Base-by-base conservation (phyloP, 2,888 invertebrate genomes). In the Muschampia plurimacula region DNA sequence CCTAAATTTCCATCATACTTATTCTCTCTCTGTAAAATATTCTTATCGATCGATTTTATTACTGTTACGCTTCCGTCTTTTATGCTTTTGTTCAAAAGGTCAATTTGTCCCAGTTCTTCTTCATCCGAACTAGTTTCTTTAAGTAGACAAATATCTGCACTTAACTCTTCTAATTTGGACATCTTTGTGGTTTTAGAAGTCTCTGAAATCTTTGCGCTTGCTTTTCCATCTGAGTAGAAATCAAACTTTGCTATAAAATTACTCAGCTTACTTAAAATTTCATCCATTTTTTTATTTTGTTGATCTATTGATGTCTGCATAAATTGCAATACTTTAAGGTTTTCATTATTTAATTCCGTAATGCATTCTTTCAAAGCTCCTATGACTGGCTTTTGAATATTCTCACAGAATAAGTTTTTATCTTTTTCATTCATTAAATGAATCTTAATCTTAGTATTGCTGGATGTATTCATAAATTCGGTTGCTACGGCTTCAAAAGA, bases 361-460 rank as follows among this genome's bases (percentile, higher is more conserved):
- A 93, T 79, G 74, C 88, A 89, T 60, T 92, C 87, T 77, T 81
- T 89, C 6, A 93, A 83, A 22, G 90, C 84, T 15, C 84, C 83
- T 55, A 92, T 74, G n/a, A 93, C 80, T 1, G 93, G 92, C 28
- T 79, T 78, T 78, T 82, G 86, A 74, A 93, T 87, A 75, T 84
- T 89, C 70, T 93, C 89, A 74, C 82, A 86, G 41, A 94, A 84
- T 49, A 82, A 75, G 66, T 84, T 80, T 77, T 89, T 93, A 55
- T 92, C 92, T 74, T 81, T 83, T 13, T 90, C 89, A 69, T 89
- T 90, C 92, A 93, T 93, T 39, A 93, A 82, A 77, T 91, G 89
- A 77, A 92, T 84, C 87, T 93, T 93, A 73, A 93, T 89, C 76
- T 84, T 88, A 12, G 83, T 81, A 13, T 89, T 86, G 15, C 83